A percentile compares a stretch with the other conserved stretches of the same genome.
phyloP scores from a whole-genome alignment of 92 coral and sea anemone genomes.

The Meandrina meandrites region DNA sequence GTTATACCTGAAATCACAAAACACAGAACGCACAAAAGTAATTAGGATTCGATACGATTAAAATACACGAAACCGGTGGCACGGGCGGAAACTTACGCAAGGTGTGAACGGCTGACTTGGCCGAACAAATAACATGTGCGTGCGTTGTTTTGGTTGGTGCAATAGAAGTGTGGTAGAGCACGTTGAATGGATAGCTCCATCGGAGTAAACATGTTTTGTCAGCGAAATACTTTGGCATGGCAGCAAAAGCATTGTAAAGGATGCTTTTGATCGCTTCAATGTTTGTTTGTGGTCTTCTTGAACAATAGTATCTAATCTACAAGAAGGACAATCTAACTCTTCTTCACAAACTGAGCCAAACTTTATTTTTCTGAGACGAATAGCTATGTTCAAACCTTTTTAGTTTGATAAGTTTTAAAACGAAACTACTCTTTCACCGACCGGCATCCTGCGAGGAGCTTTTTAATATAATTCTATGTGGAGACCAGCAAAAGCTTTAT shows the following conservation, averaged over 20 bases:
- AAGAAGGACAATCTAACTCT: too few species aligned
- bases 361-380: too few species aligned
- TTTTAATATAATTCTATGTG: background rate
- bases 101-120: background rate
- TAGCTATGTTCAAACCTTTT: too few species aligned
- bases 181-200: background rate
- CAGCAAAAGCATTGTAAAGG: background rate
- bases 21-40: too few species aligned
- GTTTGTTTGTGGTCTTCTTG: background rate
- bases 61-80: background rate
- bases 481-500: background rate
- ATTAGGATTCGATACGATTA: too few species aligned
- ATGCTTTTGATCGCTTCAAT: background rate
- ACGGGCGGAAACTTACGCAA: background rate
- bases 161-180: too few species aligned
- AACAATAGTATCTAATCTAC: too few species aligned
- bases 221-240: background rate
- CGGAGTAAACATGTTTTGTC: background rate
- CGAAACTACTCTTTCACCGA: background rate
- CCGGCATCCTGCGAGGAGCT: background rate
- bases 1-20: too few species aligned
- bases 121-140: background rate
- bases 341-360: too few species aligned
- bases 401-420: background rate
- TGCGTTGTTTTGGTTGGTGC: background rate